Evolutionary conservation across 1,140 invertebrate species (phyloP), one percentile per base, ranked within the genome.

Genomic region (Drosophila nigrodunni): DNA sequence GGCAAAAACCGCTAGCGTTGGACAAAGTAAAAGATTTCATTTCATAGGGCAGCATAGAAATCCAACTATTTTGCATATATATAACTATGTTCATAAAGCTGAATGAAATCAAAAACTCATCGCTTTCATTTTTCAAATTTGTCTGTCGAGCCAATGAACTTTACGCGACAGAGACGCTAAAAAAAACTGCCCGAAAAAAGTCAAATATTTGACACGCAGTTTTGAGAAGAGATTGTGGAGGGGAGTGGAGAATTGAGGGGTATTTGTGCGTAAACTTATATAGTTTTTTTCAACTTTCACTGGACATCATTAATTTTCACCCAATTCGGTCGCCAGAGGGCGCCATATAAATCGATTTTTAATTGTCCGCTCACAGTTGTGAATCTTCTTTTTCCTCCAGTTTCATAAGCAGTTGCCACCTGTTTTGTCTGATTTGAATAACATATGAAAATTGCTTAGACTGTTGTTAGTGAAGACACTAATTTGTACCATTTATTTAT

Each of bases 241-340:
- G 77, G 58, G 62, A 66, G 41, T 13, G 46, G 3, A 6, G 3
- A 30, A 6, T 30, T 30, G n/a, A 37, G 43, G 46, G 37, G 54
- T 18, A 77, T 57, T 69, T 71, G 65, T 72, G 49, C 58, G 49
- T 62, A 74, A 70, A 69, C 79, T 66, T 80, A 73, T 73, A 83
- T 69, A 76, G 25, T 59, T 37, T 37, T 6, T 67, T 43, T 39
- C 18, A 70, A 88, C 85, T 88, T 88, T 88, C 85, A 88, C 85
- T 88, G 66, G 70, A 75, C 55, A 72, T 90, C 80, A 85, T 89
- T 89, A 89, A 72, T 88, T 90, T 88, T 83, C 77, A 74, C 73
- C 77, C 43, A 71, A 62, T 72, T 68, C 43, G 34, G 9, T 21
- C 55, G 55, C 71, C 50, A 61, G 62, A 65, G 62, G 62, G 62